These are phyloP conservation scores for Chaetura pelagica DNA, from an alignment of 2,113 vertebrate genomes.

Conservation along the genomic window DNA sequence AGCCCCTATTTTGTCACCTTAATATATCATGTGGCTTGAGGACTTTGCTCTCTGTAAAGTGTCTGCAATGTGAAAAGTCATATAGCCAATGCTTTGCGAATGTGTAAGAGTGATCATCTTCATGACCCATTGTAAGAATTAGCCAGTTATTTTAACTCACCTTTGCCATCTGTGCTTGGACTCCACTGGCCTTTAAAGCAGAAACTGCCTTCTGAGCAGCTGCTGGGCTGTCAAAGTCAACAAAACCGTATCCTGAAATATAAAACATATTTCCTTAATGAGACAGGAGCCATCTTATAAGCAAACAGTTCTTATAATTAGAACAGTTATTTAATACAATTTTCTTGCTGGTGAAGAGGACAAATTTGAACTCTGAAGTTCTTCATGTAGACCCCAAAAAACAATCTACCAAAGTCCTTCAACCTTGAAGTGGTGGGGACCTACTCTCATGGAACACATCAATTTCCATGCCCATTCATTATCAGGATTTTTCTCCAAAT, in stretches of 20 bases:
- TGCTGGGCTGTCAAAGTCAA: slow-evolving; percentile 96
- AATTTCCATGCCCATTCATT: not conserved
- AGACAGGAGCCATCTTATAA: not conserved
- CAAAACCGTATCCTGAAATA: slow-evolving; percentile 95
- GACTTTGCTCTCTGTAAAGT: not conserved
- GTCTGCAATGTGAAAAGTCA: not conserved
- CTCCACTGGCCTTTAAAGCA: slow-evolving; percentile 91
- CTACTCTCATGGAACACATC: not conserved
- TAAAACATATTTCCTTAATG: not conserved
- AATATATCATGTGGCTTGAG: not conserved
- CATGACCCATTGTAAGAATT: not conserved
- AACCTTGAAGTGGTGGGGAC: not conserved
- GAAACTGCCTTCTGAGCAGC: slow-evolving; percentile 98
- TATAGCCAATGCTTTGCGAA: not conserved
- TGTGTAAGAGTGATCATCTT: not conserved
- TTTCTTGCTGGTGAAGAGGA: not conserved
- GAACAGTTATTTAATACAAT: not conserved
- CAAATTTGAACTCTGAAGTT: not conserved
- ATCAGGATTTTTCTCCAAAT: not conserved
- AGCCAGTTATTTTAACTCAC: slow-evolving; percentile 73
- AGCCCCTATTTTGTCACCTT: not conserved
- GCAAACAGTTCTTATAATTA: not conserved
- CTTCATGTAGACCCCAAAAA: not conserved
- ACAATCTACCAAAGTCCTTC: not conserved
- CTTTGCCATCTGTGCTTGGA: slow-evolving; percentile 99